Percentiles rank a stretch among this genome's conserved stretches.
These are phyloP conservation scores for Pao palembangensis DNA, from an alignment of 2,113 vertebrate genomes.

Conservation along the genomic window DNA sequence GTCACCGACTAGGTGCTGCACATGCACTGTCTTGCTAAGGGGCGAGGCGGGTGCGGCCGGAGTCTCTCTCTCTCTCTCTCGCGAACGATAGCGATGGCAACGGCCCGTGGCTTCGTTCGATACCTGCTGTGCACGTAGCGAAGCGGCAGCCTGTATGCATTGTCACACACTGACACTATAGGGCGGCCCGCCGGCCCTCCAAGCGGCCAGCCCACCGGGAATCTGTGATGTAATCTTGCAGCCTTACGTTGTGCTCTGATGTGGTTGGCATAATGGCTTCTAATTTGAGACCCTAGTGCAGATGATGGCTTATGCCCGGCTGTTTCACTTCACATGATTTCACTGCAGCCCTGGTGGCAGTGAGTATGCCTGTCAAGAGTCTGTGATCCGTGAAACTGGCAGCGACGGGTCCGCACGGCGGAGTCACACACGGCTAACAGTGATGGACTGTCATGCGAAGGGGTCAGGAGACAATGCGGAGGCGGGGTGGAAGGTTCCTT, in stretches of 20 bases:
- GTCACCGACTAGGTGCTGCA: too few species aligned
- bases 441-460: slow-evolving; percentile 45
- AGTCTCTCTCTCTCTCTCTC: too few species aligned
- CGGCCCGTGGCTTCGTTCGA: too few species aligned
- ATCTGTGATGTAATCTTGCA: slow-evolving; percentile 33
- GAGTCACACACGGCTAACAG: slow-evolving; percentile 37
- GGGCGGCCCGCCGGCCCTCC: too few species aligned
- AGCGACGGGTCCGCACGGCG: slow-evolving; percentile 32
- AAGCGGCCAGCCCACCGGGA: too few species aligned
- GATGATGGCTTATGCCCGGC: slow-evolving; percentile 27
- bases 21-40: too few species aligned
- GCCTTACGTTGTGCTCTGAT: slow-evolving; percentile 1
- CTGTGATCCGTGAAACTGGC: slow-evolving; percentile 60
- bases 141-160: too few species aligned
- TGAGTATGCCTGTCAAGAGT: slow-evolving; percentile 22
- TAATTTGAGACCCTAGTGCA: slow-evolving; percentile 36
- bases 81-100: too few species aligned
- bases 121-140: too few species aligned
- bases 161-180: too few species aligned
- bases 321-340: slow-evolving; percentile 26
- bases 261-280: slow-evolving; percentile 9
- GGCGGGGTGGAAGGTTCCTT: slow-evolving; percentile 36
- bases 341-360: slow-evolving; percentile 29
- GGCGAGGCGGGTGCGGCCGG: too few species aligned
- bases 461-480: slow-evolving; percentile 52